Evolutionary conservation across 2,113 vertebrate genomes (phyloP).

Genomic region (Ctenomys sociabilis): DNA sequence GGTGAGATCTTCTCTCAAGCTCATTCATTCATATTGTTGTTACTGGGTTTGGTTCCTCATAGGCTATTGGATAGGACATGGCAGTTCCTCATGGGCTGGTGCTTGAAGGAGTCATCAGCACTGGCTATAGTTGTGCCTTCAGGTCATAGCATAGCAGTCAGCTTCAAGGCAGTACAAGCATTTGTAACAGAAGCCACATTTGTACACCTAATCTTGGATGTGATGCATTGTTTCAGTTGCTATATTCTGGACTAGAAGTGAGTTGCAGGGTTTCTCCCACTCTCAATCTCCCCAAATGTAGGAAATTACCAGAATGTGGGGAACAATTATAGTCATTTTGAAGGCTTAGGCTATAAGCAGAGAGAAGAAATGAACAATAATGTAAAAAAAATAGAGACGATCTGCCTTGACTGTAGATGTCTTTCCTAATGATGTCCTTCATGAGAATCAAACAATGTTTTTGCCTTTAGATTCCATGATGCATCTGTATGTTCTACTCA

Average conservation of each 20-base stretch:
- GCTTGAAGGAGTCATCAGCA: neutral
- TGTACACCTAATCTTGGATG: neutral
- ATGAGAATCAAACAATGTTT: neutral
- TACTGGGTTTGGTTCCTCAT: neutral
- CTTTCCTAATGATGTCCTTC: neutral
- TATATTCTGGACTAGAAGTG: neutral
- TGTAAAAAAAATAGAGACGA: neutral
- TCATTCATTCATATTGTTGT: neutral
- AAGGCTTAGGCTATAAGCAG: neutral
- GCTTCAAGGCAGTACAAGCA: neutral
- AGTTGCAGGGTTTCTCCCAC: neutral
- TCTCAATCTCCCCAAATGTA: neutral
- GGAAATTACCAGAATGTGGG: neutral
- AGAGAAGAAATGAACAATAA: neutral
- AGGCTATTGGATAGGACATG: neutral
- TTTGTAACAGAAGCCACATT: neutral
- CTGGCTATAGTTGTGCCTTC: neutral
- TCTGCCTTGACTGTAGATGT: neutral
- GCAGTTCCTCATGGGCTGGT: neutral
- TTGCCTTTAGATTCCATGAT: neutral
- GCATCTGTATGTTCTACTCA: neutral
- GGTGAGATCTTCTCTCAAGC: neutral
- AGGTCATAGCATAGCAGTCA: neutral
- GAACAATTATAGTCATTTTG: neutral
- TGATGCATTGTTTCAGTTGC: neutral